Evolutionary conservation across 2,888 invertebrate genomes (phyloP), one percentile per base, ranked within the genome.

Genomic region (Sepioteuthis lessoniana): DNA sequence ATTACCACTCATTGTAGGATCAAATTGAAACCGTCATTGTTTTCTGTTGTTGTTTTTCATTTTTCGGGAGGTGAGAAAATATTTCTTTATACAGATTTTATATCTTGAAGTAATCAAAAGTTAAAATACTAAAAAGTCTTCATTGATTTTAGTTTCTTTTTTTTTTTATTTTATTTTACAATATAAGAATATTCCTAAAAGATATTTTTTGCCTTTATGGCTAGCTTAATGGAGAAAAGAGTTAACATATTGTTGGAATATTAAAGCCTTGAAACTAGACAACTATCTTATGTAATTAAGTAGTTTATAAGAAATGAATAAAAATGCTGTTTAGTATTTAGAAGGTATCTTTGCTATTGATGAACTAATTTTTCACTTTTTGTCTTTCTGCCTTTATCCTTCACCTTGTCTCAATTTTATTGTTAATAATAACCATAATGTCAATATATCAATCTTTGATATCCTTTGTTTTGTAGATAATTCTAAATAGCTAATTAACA

Each of bases 1-100:
- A 76, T 76, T 76, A 76, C 76, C 76, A n/a, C 76, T 76, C 76
- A 76, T 76, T 76, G 76, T 76, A 76, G 10, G n/a, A 76, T 76
- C 76, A 76, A 76, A 76, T 76, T 76, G n/a, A 76, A 76, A 76
- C 13, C 31, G n/a, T n/a, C n/a, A 76, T n/a, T 31, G 31, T 4
- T 76, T 76, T 76, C 31, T 76, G 8, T 76, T 31, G 16, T 76
- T 76, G 31, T 76, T 76, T n/a, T n/a, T 13, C n/a, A 13, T n/a
- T 76, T 76, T 7, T 76, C 5, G 76, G 16, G n/a, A n/a, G 60
- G 16, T 76, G n/a, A 8, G 76, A 76, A 76, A 31, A 76, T n/a
- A n/a, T 76, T 76, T 55, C 25, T 76, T 76, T 13, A 76, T 76
- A n/a, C n/a, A 76, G n/a, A n/a, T 76, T 76, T 76, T 16, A n/a